phyloP scores from a whole-genome alignment of 2,113 vertebrate species.

The Epinephelus fuscoguttatus region DNA sequence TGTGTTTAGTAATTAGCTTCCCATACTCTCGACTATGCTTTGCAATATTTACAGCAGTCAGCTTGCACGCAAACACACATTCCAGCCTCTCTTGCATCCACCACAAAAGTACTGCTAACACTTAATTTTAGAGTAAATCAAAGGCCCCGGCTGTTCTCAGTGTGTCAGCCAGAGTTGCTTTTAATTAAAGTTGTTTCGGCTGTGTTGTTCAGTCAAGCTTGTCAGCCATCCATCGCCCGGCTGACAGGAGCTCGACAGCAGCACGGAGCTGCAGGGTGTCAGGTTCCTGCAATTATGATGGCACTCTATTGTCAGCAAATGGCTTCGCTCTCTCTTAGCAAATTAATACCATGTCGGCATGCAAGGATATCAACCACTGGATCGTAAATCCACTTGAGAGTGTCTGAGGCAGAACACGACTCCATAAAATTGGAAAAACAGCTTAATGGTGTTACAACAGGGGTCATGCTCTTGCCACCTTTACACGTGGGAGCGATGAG shows the following conservation, averaged over 20 bases:
- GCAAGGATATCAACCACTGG: conserved; percentile 34
- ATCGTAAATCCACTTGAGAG: conserved; percentile 67
- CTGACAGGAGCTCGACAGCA: conserved; percentile 58
- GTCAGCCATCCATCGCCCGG: conserved; percentile 52
- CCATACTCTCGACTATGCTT: neutral
- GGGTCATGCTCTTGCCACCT: conserved; percentile 41
- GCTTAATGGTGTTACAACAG: conserved; percentile 54
- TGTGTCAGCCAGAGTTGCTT: conserved; percentile 57
- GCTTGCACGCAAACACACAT: conserved; percentile 49
- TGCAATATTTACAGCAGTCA: conserved; percentile 3
- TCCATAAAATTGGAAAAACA: conserved; percentile 57
- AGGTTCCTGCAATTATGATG: conserved; percentile 69
- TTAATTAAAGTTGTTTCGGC: conserved; percentile 77
- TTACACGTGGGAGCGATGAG: conserved; percentile 13
- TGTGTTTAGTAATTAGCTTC: conserved; percentile 28
- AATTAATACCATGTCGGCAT: conserved; percentile 61
- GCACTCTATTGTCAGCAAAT: conserved; percentile 58
- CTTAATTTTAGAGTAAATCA: conserved; percentile 59
- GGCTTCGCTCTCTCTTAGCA: conserved; percentile 41
- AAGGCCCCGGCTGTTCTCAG: conserved; percentile 39
- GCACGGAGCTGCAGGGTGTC: conserved; percentile 55
- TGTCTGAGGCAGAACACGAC: conserved; percentile 37
- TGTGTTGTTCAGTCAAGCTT: conserved; percentile 43
- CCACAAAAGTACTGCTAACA: conserved; percentile 32
- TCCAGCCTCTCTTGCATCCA: conserved; percentile 18